Base-by-base conservation (phyloP, 2,888 invertebrate species). In the Catocala fraxini region DNA sequence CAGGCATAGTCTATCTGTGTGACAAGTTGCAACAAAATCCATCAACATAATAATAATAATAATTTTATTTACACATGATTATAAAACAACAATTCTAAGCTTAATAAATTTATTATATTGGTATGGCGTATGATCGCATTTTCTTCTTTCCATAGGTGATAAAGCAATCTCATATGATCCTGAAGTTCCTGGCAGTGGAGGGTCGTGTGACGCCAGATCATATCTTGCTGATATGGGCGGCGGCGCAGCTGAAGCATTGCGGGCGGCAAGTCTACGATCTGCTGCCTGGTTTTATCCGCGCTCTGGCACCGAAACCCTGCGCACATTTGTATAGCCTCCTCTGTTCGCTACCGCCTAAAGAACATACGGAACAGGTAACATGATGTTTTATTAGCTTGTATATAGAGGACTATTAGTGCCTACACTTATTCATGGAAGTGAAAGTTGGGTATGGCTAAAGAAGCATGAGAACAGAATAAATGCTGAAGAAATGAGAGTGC, bases 161-260 rank as follows among this genome's bases (percentile, higher is more conserved):
- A 68, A 99, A 99, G 87, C 99, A 99, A 88, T 98, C 98, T 71
- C 99, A 99, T 89, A 97, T 98, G 80, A 97, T 99, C 69, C 93
- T 99, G 53, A 98, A 98, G 89, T 98, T 99, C 88, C 94, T 99
- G 68, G 99, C 98, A 0, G 97, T 98, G 90, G 98, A 99, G 89
- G 97, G 98, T 46, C 96, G 98, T 73, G 97, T 99, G 45, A 98
- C 97, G 0, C 97, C 97, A 60, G 98, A 98, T 62, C 98, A 99
- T 79, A 96, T 99, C 75, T 98, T 98, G 84, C 95, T 97, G 45
- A 98, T 99, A 70, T 99, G 99, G 99, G 97, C 98, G 73, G 98
- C 99, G 0, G 98, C 98, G 0, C 99, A 99, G 88, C 89, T 99
- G 55, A 99, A 99, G 87, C 99, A 99, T 88, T 99, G 99, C 86